A percentile compares a stretch with the other conserved stretches of the same genome.
Conservation (phyloP, 2,888 invertebrate species). For the Thera britannica region DNA sequence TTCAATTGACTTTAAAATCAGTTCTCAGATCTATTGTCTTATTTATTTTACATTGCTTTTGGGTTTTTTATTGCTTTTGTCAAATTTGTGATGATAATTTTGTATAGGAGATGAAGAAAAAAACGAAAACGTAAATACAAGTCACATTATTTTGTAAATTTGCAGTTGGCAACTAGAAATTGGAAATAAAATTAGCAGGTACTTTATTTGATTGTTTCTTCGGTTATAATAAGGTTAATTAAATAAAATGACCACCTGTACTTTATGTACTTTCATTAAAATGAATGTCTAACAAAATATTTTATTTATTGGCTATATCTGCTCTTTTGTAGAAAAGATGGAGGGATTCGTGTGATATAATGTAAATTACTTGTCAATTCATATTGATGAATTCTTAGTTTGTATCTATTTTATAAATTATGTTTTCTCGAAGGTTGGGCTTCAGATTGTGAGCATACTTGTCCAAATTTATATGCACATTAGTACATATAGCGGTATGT, state of each 20-base stretch:
- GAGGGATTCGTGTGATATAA: conserved; percentile 77
- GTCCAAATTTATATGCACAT: background rate
- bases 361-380: conserved; percentile 71
- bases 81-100: background rate
- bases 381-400: conserved; percentile 58
- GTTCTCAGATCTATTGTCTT: background rate
- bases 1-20: background rate
- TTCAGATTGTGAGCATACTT: conserved; percentile 7
- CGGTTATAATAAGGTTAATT: background rate
- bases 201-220: background rate
- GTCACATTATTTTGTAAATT: background rate
- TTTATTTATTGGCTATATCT: conserved; percentile 65
- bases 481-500: background rate
- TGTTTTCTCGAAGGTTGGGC: conserved; percentile 34
- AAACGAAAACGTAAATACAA: background rate
- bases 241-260: conserved; percentile 51
- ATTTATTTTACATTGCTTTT: background rate
- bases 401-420: conserved; percentile 64
- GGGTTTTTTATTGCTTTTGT: background rate
- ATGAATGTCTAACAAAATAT: conserved; percentile 37
- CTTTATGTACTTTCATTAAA: conserved; percentile 33
- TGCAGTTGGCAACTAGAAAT: background rate
- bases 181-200: background rate
- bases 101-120: background rate
- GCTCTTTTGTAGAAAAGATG: conserved; percentile 53